A percentile compares a stretch with the other conserved stretches of the same genome.
Evolutionary conservation across 2,797 vertebrate species (phyloP).

Genomic region (Gallinago stenura): DNA sequence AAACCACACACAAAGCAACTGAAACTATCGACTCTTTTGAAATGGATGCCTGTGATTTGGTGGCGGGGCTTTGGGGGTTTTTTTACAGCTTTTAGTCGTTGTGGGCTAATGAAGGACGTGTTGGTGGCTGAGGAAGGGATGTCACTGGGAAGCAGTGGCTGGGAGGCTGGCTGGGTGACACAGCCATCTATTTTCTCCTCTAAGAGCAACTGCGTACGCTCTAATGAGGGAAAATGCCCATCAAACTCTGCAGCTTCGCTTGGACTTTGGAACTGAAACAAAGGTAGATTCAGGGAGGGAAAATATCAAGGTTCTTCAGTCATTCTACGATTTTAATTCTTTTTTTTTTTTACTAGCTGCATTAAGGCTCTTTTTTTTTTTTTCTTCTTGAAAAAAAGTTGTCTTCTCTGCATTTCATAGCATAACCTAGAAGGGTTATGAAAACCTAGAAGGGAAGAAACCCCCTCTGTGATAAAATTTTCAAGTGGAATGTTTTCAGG

Average conservation of each 20-base stretch:
- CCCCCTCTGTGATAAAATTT: constrained; percentile 71
- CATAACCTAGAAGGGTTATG: constrained; percentile 21
- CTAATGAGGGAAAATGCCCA: constrained; percentile 70
- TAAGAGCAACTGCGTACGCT: constrained; percentile 20
- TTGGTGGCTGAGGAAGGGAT: not conserved
- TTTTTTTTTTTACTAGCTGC: not conserved
- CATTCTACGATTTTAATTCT: not conserved
- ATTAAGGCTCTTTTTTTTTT: constrained; percentile 4
- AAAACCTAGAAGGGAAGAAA: constrained; percentile 6
- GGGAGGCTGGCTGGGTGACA: not conserved
- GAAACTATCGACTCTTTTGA: not conserved
- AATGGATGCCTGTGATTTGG: not conserved
- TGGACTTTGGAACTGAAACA: constrained; percentile 39
- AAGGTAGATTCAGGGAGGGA: constrained; percentile 39
- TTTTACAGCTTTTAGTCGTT: not conserved
- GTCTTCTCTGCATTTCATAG: constrained; percentile 52
- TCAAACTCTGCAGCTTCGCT: constrained; percentile 48
- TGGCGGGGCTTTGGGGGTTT: not conserved
- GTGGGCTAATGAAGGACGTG: not conserved
- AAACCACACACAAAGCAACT: not conserved
- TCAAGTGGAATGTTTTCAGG: constrained; percentile 76
- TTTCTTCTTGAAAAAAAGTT: not conserved
- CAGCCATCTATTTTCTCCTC: constrained; percentile 38
- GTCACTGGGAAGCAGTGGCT: not conserved
- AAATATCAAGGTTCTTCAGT: constrained; percentile 18